These are phyloP conservation scores for Drosophila quadrilineata DNA, from an alignment of 1,140 invertebrate species.

Conservation along the genomic window DNA sequence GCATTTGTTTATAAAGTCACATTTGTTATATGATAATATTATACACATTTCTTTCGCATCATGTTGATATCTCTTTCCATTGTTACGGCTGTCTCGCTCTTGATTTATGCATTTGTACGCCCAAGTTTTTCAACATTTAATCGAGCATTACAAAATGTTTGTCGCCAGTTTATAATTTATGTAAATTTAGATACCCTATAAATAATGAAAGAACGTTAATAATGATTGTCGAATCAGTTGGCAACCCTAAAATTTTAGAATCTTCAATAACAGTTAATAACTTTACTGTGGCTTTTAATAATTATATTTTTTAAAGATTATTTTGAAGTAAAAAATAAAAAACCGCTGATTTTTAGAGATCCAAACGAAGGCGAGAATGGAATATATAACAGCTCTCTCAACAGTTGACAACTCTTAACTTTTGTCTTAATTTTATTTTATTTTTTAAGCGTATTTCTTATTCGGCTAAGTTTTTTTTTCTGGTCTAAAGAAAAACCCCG, in stretches of 20 bases:
- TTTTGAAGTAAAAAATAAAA: no score
- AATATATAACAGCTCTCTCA: no score
- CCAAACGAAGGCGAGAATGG: no score
- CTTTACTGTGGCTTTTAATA: no score
- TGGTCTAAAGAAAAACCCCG: conserved; percentile 22
- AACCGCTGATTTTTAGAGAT: no score
- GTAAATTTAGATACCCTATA: conserved; percentile 6
- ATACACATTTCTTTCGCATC: neutral
- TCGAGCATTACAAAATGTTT: conserved; percentile 47
- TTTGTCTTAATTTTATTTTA: neutral
- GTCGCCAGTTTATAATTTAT: conserved; percentile 8
- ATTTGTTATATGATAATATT: neutral
- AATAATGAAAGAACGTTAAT: neutral
- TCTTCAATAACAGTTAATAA: no score
- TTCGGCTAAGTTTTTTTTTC: neutral
- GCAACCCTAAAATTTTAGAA: no score
- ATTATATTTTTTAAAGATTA: no score
- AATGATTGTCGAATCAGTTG: neutral
- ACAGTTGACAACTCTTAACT: neutral
- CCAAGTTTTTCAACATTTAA: conserved; percentile 43
- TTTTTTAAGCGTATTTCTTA: conserved; percentile 7
- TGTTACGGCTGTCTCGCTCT: neutral
- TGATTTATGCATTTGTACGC: conserved; percentile 32
- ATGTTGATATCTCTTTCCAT: neutral
- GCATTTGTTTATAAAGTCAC: conserved; percentile 1